Base-by-base conservation (phyloP, 2,113 vertebrate genomes). In the Furnarius figulus region DNA sequence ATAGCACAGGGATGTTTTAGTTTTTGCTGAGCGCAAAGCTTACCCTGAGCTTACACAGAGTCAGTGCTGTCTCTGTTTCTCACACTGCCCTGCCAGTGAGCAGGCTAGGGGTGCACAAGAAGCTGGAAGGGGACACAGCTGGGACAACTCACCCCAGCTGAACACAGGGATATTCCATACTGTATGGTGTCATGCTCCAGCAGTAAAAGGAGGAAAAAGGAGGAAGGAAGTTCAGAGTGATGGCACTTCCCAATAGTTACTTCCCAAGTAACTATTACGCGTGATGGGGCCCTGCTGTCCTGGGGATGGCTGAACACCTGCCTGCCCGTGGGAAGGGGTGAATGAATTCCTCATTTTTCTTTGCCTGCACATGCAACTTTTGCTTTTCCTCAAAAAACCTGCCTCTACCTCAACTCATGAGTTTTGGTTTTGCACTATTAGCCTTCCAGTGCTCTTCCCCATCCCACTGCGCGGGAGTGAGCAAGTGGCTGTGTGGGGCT, bases 401-500 rank as follows among this genome's bases (percentile, higher is more conserved):
- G 39, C 1, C 9, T 84, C 75, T 42, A 52, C 55, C 6, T 65
- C 27, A 65, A 47, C 20, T 33, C 18, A 23, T 0, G 6, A 50
- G 25, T 86, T 95, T 59, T 6, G 5, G 4, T 42, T 52, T 59
- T 6, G 4, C 44, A 61, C 23, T 80, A 85, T 40, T 14, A 40
- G 23, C 6, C 25, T 76, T 76, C 10, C 2, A 3, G 5, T 79
- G 59, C 28, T 75, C 15, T 90, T 37, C 22, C 14, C 42, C 25
- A 19, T 71, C 42, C 21, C 17, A 11, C 19, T 13, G 17, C 0
- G 5, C 6, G 27, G 33, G 8, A 74, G 23, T 31, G 33, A 49
- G 62, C 1, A 13, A 84, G 52, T 2, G 1, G 19, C n/a, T 93
- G 23, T 0, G 0, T 73, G 40, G 59, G 9, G 63, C 58, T 55